Evolutionary conservation across 2,113 vertebrate species (phyloP).

Genomic region (Pluvianellus socialis): DNA sequence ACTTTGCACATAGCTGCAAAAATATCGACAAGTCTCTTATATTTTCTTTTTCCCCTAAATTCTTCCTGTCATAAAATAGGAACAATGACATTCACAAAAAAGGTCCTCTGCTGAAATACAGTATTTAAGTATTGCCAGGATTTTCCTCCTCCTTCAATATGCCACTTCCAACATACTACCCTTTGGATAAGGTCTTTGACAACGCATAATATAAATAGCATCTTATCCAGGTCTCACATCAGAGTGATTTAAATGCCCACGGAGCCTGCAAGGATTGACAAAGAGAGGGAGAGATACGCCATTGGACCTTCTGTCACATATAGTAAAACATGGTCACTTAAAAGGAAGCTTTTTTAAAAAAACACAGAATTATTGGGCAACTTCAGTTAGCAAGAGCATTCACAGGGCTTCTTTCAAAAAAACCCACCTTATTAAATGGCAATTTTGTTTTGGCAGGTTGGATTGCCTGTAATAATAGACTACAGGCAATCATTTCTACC

Average conservation of each 20-base stretch:
- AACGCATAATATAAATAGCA: background rate
- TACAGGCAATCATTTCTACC: conserved; percentile 1
- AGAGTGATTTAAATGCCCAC: background rate
- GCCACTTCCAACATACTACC: background rate
- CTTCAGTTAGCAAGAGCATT: background rate
- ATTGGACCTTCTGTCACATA: background rate
- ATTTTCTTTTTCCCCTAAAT: background rate
- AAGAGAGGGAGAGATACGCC: background rate
- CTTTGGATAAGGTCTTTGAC: background rate
- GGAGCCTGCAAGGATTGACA: background rate
- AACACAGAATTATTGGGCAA: background rate
- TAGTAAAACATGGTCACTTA: background rate
- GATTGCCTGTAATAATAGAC: conserved; percentile 29
- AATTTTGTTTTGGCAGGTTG: conserved; percentile 43
- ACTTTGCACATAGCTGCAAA: background rate
- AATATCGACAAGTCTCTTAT: background rate
- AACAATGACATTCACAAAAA: background rate
- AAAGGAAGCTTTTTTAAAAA: background rate
- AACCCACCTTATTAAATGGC: background rate
- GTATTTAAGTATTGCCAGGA: background rate
- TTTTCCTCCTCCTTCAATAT: background rate
- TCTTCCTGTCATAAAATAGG: background rate
- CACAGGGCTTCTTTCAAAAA: conserved; percentile 17
- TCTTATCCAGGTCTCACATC: background rate
- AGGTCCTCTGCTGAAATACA: background rate